These are phyloP conservation scores for Pangasius sanitwongsei DNA, from an alignment of 2,797 vertebrate species.

Conservation along the genomic window DNA sequence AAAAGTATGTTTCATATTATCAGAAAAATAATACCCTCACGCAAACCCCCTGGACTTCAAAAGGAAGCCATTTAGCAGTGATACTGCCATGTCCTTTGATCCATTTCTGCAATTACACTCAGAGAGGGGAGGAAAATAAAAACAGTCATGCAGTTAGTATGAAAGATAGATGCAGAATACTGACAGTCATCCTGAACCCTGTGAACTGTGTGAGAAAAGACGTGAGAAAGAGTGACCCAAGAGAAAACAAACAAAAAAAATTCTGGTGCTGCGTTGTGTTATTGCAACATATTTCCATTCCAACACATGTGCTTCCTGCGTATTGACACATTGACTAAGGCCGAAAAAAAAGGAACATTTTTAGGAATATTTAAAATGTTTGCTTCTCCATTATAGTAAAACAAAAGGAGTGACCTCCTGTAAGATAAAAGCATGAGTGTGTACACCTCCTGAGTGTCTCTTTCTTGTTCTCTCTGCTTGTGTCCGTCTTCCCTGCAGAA, in stretches of 20 bases:
- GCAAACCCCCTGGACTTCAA: conserved; percentile 70
- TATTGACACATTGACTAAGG: conserved; percentile 58
- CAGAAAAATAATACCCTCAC: conserved; percentile 72
- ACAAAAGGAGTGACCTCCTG: conserved; percentile 22
- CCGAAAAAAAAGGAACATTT: conserved; percentile 16
- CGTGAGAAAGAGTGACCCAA: conserved; percentile 50
- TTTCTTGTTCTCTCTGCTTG: conserved; percentile 32
- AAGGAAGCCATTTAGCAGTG: conserved; percentile 66
- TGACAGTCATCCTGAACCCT: conserved; percentile 60
- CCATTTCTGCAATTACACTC: conserved; percentile 69
- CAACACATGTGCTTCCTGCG: conserved; percentile 59
- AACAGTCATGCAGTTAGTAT: conserved; percentile 70
- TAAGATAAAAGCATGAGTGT: neutral
- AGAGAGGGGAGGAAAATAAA: conserved; percentile 71
- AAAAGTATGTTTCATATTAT: conserved; percentile 76
- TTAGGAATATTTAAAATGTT: conserved; percentile 33
- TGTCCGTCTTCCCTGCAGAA: conserved; percentile 64
- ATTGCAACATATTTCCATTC: conserved; percentile 53
- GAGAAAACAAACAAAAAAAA: conserved; percentile 59
- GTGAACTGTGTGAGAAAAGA: conserved; percentile 56
- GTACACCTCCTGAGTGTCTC: neutral
- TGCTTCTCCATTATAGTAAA: conserved; percentile 25
- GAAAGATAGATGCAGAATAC: conserved; percentile 60
- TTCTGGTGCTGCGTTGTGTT: conserved; percentile 59
- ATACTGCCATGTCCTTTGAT: conserved; percentile 72